Base-by-base conservation (phyloP, 1,140 invertebrate species). In the Neodiprion lecontei region DNA sequence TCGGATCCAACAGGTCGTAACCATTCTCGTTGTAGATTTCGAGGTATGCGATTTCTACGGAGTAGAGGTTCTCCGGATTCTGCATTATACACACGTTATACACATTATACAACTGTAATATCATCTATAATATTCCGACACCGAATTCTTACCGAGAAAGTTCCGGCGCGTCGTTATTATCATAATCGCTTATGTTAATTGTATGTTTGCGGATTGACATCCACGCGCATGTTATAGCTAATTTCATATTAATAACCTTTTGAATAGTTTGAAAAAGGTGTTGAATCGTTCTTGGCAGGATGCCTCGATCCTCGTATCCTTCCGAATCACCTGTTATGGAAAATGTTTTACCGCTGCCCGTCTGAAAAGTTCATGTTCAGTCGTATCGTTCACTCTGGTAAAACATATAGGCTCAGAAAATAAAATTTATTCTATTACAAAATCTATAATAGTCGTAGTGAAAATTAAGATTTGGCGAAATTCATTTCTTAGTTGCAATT, bases 281-380 rank as follows among this genome's bases (percentile, higher is more conserved):
- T 61, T 89, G 81, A 73, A 92, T 85, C n/a, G 90, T 87, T 75
- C 90, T 76, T 2, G 90, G 90, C 75, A 92, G 91, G 23, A 94
- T 90, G 71, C 93, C 93, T 53, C 90, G 88, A 14, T 90, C 86
- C 48, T 87, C 79, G 75, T 83, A 86, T 40, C 82, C 80, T 28
- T 80, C 82, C 9, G 86, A 84, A 66, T 88, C 89, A 8, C 93
- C 93, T 74, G 92, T 92, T 87, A 94, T 93, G 9, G 92, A 91
- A 82, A 89, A 91, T 1, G 93, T 94, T 84, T 94, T 94, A 9
- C 93, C 93, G 79, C 89, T 90, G 12, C 90, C 90, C 8, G 89
- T 90, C 85, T 90, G 75, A 40, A 40, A 40, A 40, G 28, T 40
- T 40, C 28, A 40, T 40, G 81, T 40, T 40, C 5, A 40, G 28